Base-by-base conservation (phyloP, 2,797 vertebrate genomes). In the Falco biarmicus region DNA sequence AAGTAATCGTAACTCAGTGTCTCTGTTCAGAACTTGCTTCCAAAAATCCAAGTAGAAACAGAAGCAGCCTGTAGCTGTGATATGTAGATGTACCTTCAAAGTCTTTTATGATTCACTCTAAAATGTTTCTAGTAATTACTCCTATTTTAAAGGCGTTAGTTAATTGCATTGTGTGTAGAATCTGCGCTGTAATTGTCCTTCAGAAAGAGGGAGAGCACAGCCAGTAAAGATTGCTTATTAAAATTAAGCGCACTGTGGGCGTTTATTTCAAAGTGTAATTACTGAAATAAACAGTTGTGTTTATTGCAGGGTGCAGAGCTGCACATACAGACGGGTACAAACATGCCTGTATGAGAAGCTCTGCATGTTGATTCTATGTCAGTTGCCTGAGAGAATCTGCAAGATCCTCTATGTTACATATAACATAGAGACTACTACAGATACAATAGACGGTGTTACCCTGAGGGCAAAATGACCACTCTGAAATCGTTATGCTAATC, bases 231-330 rank as follows among this genome's bases (percentile, higher is more conserved):
- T 84, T 86, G 66, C 95, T 61, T 95, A 97, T 96, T 97, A 96
- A 96, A 97, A 96, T 96, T 95, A 96, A 97, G 95, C 66, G 1
- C 79, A 29, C 84, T 89, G 95, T 97, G 91, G 94, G 95, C 82
- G 92, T 97, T 97, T 94, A 96, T 97, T 97, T 97, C 93, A 95
- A 97, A 97, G 93, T 87, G 84, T 97, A 97, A 96, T 97, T 97
- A 96, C 94, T 83, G 96, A 97, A 97, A 96, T 94, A 97, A 97
- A 97, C 96, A 97, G 93, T 96, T 80, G 89, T 95, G 95, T 97
- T 97, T 97, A 97, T 93, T 97, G 96, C 89, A 95, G 90, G 90
- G 86, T 60, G 84, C 93, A 95, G 91, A 95, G 87, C 95, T 39
- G 50, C 90, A 91, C 87, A 97, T 69, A 59, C 25, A 87, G 93